These are phyloP conservation scores for Mobula hypostoma DNA, from an alignment of 2,113 vertebrate genomes.

Conservation along the genomic window DNA sequence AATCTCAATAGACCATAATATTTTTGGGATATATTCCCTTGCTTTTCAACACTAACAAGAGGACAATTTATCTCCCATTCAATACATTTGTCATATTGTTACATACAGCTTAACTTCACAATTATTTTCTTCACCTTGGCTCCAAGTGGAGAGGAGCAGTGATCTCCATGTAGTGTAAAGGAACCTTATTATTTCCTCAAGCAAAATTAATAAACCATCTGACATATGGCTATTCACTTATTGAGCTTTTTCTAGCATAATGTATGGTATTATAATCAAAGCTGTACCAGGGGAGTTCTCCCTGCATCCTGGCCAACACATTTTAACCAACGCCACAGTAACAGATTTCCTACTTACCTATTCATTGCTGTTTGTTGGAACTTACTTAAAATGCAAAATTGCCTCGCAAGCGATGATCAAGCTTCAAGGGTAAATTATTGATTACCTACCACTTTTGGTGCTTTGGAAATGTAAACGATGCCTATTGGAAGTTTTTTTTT, in stretches of 20 bases:
- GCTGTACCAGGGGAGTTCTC: background rate
- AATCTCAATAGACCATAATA: background rate
- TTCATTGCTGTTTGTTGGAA: slow-evolving; percentile 10
- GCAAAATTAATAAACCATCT: background rate
- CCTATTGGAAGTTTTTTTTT: background rate
- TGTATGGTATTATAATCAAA: background rate
- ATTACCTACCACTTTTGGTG: background rate
- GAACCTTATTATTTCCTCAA: background rate
- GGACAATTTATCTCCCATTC: background rate
- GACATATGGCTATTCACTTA: slow-evolving; percentile 18
- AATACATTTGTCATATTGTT: background rate
- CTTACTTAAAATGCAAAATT: background rate
- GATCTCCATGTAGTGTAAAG: background rate
- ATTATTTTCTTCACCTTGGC: background rate
- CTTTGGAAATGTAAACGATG: background rate
- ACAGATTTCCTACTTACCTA: slow-evolving; percentile 1
- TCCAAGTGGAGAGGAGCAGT: background rate
- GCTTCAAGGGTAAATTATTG: background rate
- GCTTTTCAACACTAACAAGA: background rate
- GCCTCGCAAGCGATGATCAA: background rate
- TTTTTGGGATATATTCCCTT: background rate
- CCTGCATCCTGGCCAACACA: background rate
- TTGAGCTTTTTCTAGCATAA: background rate
- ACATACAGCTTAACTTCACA: background rate
- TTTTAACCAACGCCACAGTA: background rate